Conservation (phyloP, 2,888 invertebrate species). For the Thymelicus lineola region DNA sequence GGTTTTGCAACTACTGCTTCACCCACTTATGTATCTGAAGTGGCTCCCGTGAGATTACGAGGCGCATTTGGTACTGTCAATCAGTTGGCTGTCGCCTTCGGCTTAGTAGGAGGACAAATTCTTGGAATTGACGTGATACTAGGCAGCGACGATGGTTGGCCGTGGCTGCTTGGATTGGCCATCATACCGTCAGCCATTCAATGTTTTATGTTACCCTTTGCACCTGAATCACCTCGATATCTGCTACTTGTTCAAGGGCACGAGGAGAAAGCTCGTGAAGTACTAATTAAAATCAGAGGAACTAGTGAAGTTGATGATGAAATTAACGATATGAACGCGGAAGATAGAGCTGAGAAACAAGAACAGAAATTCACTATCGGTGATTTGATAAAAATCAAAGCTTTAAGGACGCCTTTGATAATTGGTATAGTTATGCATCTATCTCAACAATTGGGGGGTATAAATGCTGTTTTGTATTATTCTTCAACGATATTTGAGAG, state of each 20-base stretch:
- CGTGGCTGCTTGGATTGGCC: constrained; percentile 76
- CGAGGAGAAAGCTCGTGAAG: constrained; percentile 70
- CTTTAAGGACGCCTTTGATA: constrained; percentile 71
- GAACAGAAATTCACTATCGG: constrained; percentile 72
- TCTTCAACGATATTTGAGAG: constrained; percentile 87
- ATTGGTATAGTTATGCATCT: constrained; percentile 82
- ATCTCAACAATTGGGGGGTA: constrained; percentile 80
- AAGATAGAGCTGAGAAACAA: constrained; percentile 73
- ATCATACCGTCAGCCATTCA: constrained; percentile 73
- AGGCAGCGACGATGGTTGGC: constrained; percentile 77
- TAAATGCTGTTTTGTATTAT: constrained; percentile 88
- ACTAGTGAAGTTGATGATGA: constrained; percentile 72
- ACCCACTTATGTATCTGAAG: constrained; percentile 81
- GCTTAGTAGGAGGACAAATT: constrained; percentile 73
- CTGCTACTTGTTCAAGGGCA: constrained; percentile 69
- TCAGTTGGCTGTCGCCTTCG: constrained; percentile 79
- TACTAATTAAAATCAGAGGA: constrained; percentile 68
- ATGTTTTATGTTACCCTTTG: constrained; percentile 70
- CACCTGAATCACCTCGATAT: constrained; percentile 78
- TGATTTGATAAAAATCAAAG: constrained; percentile 64
- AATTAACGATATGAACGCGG: constrained; percentile 78
- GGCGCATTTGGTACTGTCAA: constrained; percentile 82
- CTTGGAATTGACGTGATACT: constrained; percentile 78
- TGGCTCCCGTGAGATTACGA: constrained; percentile 72
- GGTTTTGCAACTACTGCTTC: constrained; percentile 85